Evolutionary conservation across 2,888 invertebrate species (phyloP), one percentile per base, ranked within the genome.

Genomic region (Thereva nobilitata): DNA sequence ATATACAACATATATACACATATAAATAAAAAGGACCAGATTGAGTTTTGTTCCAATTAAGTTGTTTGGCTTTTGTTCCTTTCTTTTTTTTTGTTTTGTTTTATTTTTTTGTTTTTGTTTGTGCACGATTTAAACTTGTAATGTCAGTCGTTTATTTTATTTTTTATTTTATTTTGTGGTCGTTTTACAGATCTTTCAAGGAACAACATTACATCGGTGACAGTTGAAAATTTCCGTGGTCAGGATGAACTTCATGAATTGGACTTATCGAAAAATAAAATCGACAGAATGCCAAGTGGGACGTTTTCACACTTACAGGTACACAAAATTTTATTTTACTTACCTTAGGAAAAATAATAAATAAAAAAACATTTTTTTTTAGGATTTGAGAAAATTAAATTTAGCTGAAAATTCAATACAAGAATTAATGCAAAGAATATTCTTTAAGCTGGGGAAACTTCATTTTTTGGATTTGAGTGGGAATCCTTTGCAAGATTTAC

Each of bases 191-290:
- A 92, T 79, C 82, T 93, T 57, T 87, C 89, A 3, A 80, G 86
- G 74, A 93, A 93, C 78, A 91, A 89, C 75, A 85, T 93, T 40
- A 87, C 87, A 47, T 84, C 86, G 61, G 84, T 90, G 59, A 83
- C 83, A 69, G 87, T 88, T 70, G 87, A 88, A 71, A 91, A 91
- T 79, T 92, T 93, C 80, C 85, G 90, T 64, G 92, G 91, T 12
- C 84, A 92, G 73, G 86, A 88, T 73, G 88, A 89, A 79, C 83
- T 93, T 64, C 84, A 86, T 45, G 87, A 88, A 71, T 82, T 93
- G 72, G 84, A 88, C 79, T 84, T 93, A 71, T 88, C 90, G 73
- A 85, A 89, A 76, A 93, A 93, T 79, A 83, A 85, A 74, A 91
- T 93, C 72, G 85, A 86, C 73, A 84, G 86, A 72, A 86, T 91